Conservation (phyloP, 1,140 invertebrate species). For the Frieseomelitta varia region DNA sequence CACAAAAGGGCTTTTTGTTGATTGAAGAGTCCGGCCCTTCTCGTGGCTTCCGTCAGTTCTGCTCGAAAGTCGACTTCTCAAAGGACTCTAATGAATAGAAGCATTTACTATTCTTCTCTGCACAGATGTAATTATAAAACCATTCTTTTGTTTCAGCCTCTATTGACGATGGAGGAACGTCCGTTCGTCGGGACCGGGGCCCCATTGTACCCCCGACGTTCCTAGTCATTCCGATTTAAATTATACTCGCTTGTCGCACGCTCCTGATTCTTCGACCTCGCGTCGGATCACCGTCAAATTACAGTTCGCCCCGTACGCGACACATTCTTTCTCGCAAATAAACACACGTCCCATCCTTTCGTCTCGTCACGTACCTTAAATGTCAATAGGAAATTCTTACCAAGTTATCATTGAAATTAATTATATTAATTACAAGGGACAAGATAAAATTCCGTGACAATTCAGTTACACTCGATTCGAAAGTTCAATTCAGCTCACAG, state of each 20-base stretch:
- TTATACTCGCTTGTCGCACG: conserved; percentile 53
- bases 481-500: background rate
- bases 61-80: conserved; percentile 59
- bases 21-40: conserved; percentile 59
- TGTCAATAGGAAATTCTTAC: background rate
- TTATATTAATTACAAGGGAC: background rate
- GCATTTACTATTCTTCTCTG: conserved; percentile 63
- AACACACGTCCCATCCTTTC: background rate
- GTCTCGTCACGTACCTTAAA: background rate
- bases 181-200: conserved; percentile 27
- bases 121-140: conserved; percentile 66
- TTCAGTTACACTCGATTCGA: too few species aligned
- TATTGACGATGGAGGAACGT: conserved; percentile 53
- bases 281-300: conserved; percentile 11
- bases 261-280: conserved; percentile 22
- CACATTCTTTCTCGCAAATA: background rate
- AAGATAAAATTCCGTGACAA: background rate
- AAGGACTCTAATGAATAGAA: conserved; percentile 65
- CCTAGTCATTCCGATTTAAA: conserved; percentile 58
- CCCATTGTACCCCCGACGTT: conserved; percentile 52
- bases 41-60: conserved; percentile 47
- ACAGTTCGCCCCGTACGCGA: background rate
- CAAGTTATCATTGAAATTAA: background rate
- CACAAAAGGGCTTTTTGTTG: conserved; percentile 60
- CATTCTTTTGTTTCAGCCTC: conserved; percentile 61